Conservation (phyloP, 30 jellyfish, hydroid and myxozoan species). For the Aurelia sp. region DNA sequence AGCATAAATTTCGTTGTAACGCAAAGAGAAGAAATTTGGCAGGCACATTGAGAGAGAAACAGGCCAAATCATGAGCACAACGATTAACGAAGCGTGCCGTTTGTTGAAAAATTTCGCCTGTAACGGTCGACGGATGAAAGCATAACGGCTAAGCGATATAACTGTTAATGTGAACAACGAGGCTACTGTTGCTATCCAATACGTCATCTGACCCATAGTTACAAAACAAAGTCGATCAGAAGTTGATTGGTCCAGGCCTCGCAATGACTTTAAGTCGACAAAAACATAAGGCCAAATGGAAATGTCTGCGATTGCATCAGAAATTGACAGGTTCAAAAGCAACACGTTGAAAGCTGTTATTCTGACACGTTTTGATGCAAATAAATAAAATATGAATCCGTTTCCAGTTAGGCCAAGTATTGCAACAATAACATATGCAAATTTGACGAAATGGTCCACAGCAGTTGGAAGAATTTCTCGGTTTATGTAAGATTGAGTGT, state of each 20-base stretch:
- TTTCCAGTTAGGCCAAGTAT: slow-evolving; percentile 46
- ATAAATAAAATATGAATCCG: slow-evolving; percentile 53
- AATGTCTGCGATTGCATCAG: slow-evolving; percentile 80
- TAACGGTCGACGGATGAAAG: slow-evolving; percentile 88
- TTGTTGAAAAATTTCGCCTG: slow-evolving; percentile 62
- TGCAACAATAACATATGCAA: slow-evolving; percentile 58
- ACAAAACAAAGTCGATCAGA: slow-evolving; percentile 75
- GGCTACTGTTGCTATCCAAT: slow-evolving; percentile 80
- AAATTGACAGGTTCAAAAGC: slow-evolving; percentile 78
- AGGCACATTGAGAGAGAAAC: slow-evolving; percentile 20
- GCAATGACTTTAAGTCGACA: slow-evolving; percentile 57
- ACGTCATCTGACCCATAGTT: slow-evolving; percentile 84
- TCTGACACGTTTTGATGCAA: slow-evolving; percentile 46
- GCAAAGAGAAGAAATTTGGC: slow-evolving; percentile 65
- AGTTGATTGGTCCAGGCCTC: slow-evolving; percentile 46
- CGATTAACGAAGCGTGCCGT: slow-evolving; percentile 44
- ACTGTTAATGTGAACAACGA: slow-evolving; percentile 84
- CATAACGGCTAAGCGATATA: slow-evolving; percentile 85
- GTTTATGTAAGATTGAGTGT: not conserved
- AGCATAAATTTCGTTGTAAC: slow-evolving; percentile 36
- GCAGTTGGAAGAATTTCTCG: slow-evolving; percentile 41
- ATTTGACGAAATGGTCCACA: slow-evolving; percentile 23
- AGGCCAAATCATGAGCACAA: slow-evolving; percentile 60
- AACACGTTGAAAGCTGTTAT: slow-evolving; percentile 70
- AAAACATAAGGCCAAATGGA: slow-evolving; percentile 83